Evolutionary conservation across 2,888 invertebrate genomes (phyloP).

Genomic region (Aleiodes alternator): DNA sequence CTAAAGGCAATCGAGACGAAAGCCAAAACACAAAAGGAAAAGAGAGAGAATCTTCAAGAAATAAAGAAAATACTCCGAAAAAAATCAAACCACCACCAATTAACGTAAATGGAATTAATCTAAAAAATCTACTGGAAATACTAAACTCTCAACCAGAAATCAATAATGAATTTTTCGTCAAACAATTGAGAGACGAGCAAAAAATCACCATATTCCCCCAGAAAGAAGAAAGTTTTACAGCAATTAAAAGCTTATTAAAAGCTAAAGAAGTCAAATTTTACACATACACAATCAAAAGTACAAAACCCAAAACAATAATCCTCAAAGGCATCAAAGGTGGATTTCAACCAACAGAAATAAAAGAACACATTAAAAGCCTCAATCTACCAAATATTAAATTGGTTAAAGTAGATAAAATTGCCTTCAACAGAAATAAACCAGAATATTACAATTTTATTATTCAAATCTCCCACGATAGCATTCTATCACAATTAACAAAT

Average conservation of each 20-base stretch:
- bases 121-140: constrained; percentile 1
- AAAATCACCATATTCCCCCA: constrained; percentile 10
- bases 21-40: too few relatives aligned
- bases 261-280: constrained; percentile 19
- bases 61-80: too few relatives aligned
- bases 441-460: too few relatives aligned
- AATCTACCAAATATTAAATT: not conserved
- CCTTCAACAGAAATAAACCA: too few relatives aligned
- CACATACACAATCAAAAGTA: constrained; percentile 41
- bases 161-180: constrained; percentile 2
- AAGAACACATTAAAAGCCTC: constrained; percentile 2
- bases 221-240: not conserved
- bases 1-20: too few relatives aligned
- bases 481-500: not conserved
- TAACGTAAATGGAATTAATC: not conserved
- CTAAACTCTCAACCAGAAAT: not conserved
- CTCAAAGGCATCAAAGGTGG: constrained; percentile 45
- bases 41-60: too few relatives aligned
- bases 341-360: constrained; percentile 40
- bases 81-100: constrained; percentile 34
- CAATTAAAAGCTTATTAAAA: not conserved
- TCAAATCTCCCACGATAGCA: too few relatives aligned
- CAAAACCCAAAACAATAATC: constrained; percentile 34
- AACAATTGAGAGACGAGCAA: not conserved
- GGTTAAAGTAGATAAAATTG: too few relatives aligned